Evolutionary conservation across 1,140 invertebrate species (phyloP).

Genomic region (Scaptomyza hsui): DNA sequence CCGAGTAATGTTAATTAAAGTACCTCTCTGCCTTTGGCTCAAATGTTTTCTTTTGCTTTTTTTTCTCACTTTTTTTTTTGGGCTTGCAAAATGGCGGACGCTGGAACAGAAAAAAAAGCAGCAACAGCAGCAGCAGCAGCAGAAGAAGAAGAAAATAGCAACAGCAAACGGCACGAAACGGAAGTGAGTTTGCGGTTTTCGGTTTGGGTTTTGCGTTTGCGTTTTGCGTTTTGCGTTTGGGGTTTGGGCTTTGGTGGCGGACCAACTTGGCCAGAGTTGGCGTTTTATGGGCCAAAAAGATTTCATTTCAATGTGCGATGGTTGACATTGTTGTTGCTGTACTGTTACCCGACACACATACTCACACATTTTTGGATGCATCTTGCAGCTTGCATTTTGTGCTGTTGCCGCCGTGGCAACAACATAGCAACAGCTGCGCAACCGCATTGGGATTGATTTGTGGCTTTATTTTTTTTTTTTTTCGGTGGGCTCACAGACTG

Average conservation of each 20-base stretch:
- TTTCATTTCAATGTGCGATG: constrained; percentile 74
- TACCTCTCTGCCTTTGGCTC: constrained; percentile 21
- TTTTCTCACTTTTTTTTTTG: constrained; percentile 23
- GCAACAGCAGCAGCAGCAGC: constrained; percentile 30
- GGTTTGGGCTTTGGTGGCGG: constrained; percentile 44
- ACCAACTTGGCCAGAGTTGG: constrained; percentile 60
- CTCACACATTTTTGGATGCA: constrained; percentile 11
- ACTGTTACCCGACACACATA: not conserved
- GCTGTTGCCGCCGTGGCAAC: constrained; percentile 12
- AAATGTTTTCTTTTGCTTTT: constrained; percentile 6
- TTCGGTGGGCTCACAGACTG: constrained; percentile 25
- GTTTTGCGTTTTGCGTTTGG: constrained; percentile 31
- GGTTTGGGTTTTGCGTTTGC: constrained; percentile 31
- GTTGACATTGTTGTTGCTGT: constrained; percentile 54
- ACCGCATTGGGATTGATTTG: constrained; percentile 84
- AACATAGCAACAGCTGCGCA: constrained; percentile 69
- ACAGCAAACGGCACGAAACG: constrained; percentile 62
- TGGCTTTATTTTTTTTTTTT: constrained; percentile 41
- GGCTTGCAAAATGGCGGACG: constrained; percentile 65
- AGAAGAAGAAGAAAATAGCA: constrained; percentile 1
- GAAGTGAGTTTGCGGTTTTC: constrained; percentile 77
- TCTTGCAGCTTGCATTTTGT: constrained; percentile 42
- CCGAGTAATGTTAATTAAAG: constrained; percentile 71
- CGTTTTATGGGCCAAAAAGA: constrained; percentile 81
- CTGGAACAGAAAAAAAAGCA: constrained; percentile 42